These are phyloP conservation scores for Zelostemma sp. DNA, from an alignment of 1,140 invertebrate genomes.

Conservation along the genomic window DNA sequence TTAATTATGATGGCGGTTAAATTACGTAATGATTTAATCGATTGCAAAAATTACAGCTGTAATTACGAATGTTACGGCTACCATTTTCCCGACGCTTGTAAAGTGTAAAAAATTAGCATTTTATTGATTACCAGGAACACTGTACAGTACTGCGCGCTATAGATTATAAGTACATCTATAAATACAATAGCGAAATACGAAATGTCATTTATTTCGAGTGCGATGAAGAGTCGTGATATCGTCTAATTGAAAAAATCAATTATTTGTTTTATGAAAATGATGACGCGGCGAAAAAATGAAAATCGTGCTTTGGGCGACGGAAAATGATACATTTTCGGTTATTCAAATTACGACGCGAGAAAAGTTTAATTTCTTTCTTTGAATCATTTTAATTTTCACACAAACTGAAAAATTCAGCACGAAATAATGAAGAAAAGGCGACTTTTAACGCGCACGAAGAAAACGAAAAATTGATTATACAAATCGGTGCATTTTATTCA, in stretches of 20 bases:
- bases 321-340: too few species aligned
- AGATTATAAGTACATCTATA: slow-evolving; percentile 57
- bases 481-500: too few species aligned
- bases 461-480: too few species aligned
- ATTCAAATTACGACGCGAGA: too few species aligned
- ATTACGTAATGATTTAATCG: slow-evolving; percentile 12
- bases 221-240: not conserved
- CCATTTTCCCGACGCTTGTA: slow-evolving; percentile 50
- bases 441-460: too few species aligned
- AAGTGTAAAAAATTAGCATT: slow-evolving; percentile 71
- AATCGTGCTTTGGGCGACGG: too few species aligned
- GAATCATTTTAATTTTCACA: too few species aligned
- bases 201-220: slow-evolving; percentile 35
- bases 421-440: too few species aligned
- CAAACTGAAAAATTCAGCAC: too few species aligned
- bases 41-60: not conserved
- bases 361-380: too few species aligned
- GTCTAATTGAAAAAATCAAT: too few species aligned
- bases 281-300: slow-evolving; percentile 10
- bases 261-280: too few species aligned
- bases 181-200: slow-evolving; percentile 57
- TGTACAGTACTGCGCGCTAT: slow-evolving; percentile 50
- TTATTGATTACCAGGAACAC: slow-evolving; percentile 67
- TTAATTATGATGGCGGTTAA: slow-evolving; percentile 14
- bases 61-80: slow-evolving; percentile 31